Conservation (phyloP, 2,113 vertebrate genomes). For the Myanophis thanlyinensis region DNA sequence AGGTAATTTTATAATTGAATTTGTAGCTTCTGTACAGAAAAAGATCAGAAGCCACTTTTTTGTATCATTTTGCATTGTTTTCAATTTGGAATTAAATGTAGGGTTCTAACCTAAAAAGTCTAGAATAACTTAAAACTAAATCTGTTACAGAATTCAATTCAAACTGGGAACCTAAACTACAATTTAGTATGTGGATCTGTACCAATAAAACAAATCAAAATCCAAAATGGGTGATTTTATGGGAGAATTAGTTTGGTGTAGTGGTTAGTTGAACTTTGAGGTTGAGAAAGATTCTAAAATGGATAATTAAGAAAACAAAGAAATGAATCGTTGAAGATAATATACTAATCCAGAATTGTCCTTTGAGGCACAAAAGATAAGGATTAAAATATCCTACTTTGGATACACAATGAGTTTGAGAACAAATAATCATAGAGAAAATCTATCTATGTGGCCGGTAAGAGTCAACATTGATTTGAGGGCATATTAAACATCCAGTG, state of each 20-base stretch:
- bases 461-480: background rate
- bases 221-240: background rate
- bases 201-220: background rate
- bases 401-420: background rate
- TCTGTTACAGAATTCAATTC: background rate
- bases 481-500: background rate
- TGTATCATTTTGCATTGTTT: background rate
- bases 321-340: background rate
- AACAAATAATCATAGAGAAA: background rate
- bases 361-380: background rate
- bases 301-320: background rate
- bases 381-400: background rate
- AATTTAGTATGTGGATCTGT: background rate
- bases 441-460: background rate
- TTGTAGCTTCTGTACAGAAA: background rate
- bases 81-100: background rate
- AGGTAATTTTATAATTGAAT: background rate
- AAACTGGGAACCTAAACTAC: background rate
- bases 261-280: background rate
- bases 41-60: background rate
- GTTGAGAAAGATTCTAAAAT: background rate
- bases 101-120: background rate
- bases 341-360: background rate
- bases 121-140: background rate
- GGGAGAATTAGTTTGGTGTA: background rate